Conservation (phyloP, 2,113 vertebrate species). For the Chloebia gouldiae region DNA sequence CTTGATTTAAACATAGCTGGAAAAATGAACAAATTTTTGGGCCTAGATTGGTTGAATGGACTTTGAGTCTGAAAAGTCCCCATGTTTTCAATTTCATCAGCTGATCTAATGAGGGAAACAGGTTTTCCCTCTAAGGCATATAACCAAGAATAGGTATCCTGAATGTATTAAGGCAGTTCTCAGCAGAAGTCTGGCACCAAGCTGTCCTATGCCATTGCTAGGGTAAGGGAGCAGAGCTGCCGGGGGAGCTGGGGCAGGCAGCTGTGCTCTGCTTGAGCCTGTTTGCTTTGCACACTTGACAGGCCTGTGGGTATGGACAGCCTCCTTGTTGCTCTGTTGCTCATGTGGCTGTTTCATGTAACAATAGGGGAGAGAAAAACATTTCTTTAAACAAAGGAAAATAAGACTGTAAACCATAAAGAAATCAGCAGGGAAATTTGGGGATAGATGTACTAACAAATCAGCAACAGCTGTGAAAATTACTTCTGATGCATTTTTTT, state of each 20-base stretch:
- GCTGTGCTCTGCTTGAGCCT: neutral
- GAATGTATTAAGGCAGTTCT: neutral
- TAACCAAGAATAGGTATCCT: neutral
- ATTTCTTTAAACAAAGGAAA: constrained; percentile 57
- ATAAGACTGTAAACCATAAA: constrained; percentile 40
- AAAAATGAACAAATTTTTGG: neutral
- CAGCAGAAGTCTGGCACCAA: neutral
- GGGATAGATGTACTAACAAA: constrained; percentile 30
- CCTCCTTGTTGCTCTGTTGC: neutral
- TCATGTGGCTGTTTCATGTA: neutral
- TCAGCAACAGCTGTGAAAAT: constrained; percentile 61
- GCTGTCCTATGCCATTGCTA: neutral
- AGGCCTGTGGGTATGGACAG: neutral
- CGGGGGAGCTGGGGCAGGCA: neutral
- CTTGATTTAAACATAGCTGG: neutral
- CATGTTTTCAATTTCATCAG: neutral
- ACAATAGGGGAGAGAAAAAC: constrained; percentile 43
- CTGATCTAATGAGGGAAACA: neutral
- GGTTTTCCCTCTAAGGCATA: neutral
- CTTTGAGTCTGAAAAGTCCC: neutral
- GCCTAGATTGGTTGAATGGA: neutral
- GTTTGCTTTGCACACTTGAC: neutral
- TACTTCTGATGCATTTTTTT: neutral
- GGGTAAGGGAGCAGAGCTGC: neutral
- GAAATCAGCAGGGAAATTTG: constrained; percentile 24